phyloP scores from a whole-genome alignment of 2,888 invertebrate species.

The Nineta flava region DNA sequence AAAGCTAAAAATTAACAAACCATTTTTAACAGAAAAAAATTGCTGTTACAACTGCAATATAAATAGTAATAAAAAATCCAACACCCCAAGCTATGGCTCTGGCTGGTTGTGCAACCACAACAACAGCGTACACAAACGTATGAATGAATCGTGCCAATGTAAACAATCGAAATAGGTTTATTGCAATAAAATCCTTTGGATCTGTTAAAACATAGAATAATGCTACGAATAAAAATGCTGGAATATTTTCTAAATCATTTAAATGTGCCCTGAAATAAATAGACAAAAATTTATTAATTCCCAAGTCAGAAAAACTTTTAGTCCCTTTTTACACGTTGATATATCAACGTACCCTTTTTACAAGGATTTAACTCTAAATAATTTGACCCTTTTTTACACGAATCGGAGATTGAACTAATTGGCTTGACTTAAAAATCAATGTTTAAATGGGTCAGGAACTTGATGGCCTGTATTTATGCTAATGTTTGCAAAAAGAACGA shows the following conservation, averaged over 20 bases:
- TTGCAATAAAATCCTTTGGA: slow-evolving; percentile 33
- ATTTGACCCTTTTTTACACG: background rate
- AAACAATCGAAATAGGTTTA: slow-evolving; percentile 38
- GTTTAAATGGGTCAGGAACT: too few species aligned
- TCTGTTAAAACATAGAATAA: slow-evolving; percentile 42
- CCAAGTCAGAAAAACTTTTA: too few species aligned
- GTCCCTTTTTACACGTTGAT: too few species aligned
- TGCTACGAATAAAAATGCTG: slow-evolving; percentile 42
- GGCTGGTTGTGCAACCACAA: slow-evolving; percentile 42
- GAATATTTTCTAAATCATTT: slow-evolving; percentile 59
- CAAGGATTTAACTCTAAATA: too few species aligned
- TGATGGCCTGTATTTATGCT: too few species aligned
- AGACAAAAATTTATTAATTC: background rate
- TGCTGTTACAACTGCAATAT: slow-evolving; percentile 27
- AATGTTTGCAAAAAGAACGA: too few species aligned
- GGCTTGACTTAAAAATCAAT: too few species aligned
- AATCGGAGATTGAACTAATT: too few species aligned
- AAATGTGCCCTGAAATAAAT: slow-evolving; percentile 40
- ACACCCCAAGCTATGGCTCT: slow-evolving; percentile 30
- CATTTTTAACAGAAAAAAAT: too few species aligned
- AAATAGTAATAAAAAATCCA: slow-evolving; percentile 29
- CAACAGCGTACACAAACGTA: slow-evolving; percentile 45
- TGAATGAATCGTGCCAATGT: slow-evolving; percentile 39
- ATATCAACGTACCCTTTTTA: too few species aligned
- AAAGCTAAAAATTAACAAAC: too few species aligned